Conservation (phyloP, 2,888 invertebrate species). For the Amphipyra tragopoginis region DNA sequence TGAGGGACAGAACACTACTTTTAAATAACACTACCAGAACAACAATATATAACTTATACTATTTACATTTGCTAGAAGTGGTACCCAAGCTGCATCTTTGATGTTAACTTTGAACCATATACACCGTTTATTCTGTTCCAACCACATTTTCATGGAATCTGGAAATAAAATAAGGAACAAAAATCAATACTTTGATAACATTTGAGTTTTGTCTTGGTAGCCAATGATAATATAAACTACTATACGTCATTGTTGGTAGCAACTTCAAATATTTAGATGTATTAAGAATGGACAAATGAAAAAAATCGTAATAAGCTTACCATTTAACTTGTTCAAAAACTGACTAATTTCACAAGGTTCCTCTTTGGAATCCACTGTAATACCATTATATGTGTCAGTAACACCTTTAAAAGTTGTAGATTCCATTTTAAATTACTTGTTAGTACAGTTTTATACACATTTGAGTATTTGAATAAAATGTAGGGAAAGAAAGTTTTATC, state of each 20-base stretch:
- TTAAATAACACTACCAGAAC: neutral
- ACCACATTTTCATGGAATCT: conserved; percentile 94
- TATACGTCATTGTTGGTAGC: no score
- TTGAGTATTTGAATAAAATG: no score
- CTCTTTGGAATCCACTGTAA: conserved; percentile 92
- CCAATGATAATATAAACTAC: no score
- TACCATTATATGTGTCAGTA: conserved; percentile 93
- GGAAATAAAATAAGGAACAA: conserved; percentile 29
- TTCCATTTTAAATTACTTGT: conserved; percentile 52
- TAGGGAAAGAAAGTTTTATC: no score
- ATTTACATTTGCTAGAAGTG: conserved; percentile 92
- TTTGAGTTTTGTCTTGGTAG: neutral
- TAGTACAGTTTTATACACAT: no score
- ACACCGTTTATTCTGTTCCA: conserved; percentile 90
- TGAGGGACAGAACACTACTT: no score
- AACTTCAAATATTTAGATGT: neutral
- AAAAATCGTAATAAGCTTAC: conserved; percentile 78
- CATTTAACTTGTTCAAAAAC: conserved; percentile 89
- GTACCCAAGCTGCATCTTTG: conserved; percentile 93
- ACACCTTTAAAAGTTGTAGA: conserved; percentile 72
- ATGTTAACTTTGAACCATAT: conserved; percentile 95
- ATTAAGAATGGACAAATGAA: neutral
- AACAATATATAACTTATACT: conserved; percentile 4
- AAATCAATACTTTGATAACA: neutral
- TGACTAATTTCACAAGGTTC: conserved; percentile 87